Evolutionary conservation across 2,113 vertebrate species (phyloP).

Genomic region (Falcunculus frontatus): DNA sequence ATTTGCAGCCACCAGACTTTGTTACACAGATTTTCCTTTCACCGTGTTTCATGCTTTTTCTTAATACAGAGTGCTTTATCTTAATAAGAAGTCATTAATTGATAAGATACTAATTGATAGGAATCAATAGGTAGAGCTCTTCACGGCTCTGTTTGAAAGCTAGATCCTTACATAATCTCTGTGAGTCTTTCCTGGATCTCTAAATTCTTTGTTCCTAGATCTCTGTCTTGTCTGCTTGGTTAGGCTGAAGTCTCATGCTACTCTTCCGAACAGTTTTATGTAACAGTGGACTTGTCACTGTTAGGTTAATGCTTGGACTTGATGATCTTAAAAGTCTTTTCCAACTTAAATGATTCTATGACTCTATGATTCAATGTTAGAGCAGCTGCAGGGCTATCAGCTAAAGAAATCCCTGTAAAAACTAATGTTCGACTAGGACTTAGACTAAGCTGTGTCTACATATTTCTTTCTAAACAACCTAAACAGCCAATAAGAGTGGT

Average conservation of each 20-base stretch:
- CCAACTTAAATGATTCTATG: background rate
- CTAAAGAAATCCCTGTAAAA: background rate
- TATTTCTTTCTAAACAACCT: background rate
- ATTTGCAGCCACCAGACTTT: background rate
- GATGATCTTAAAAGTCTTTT: background rate
- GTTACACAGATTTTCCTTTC: background rate
- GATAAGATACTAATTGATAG: background rate
- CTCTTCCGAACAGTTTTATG: background rate
- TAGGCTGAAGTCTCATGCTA: background rate
- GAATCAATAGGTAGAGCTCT: background rate
- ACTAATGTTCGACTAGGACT: background rate
- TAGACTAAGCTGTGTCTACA: background rate
- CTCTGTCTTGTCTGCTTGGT: background rate
- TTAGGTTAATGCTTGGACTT: background rate
- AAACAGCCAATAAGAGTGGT: background rate
- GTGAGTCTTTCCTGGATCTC: background rate
- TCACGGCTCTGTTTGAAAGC: background rate
- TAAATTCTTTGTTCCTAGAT: background rate
- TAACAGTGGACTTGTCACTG: background rate
- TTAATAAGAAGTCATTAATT: background rate
- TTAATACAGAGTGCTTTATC: background rate
- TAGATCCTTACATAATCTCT: background rate
- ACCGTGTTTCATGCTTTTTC: background rate
- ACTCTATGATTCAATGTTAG: background rate
- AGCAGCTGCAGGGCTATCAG: background rate